Evolutionary conservation across 1,140 invertebrate species (phyloP).

Genomic region (Anthonomus grandis): DNA sequence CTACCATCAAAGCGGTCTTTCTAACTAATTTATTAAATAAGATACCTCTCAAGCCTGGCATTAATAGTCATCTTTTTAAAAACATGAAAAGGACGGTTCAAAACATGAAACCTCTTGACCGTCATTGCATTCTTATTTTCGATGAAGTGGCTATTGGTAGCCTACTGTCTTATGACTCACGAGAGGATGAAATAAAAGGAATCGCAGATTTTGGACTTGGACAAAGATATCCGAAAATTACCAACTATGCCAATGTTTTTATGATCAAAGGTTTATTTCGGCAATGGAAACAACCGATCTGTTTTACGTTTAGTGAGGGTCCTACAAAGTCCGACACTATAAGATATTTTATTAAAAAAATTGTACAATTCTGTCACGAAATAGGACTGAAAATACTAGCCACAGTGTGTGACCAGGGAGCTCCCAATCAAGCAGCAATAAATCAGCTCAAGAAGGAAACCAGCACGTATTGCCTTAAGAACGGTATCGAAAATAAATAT

Average conservation of each 20-base stretch:
- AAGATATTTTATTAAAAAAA: too few relatives aligned
- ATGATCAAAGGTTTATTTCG: constrained; percentile 1
- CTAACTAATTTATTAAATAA: not conserved
- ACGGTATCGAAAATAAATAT: too few relatives aligned
- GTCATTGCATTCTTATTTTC: constrained; percentile 5
- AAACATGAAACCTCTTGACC: not conserved
- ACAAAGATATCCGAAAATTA: not conserved
- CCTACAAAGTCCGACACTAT: too few relatives aligned
- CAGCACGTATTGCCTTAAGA: too few relatives aligned
- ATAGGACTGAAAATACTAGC: too few relatives aligned
- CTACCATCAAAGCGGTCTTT: constrained; percentile 15
- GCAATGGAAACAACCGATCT: too few relatives aligned
- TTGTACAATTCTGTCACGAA: too few relatives aligned
- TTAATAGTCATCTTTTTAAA: not conserved
- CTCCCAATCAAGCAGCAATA: too few relatives aligned
- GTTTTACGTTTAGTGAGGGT: too few relatives aligned
- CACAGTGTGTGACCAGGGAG: too few relatives aligned
- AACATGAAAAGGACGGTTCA: not conserved
- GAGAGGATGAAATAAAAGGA: not conserved
- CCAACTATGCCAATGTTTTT: constrained; percentile 3
- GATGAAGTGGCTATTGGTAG: constrained; percentile 18
- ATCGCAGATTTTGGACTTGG: not conserved
- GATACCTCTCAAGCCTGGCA: not conserved
- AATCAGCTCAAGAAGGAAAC: too few relatives aligned
- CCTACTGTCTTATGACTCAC: not conserved